Percentiles rank a stretch among this genome's conserved stretches.
Evolutionary conservation across 64 coral and sea anemone genomes (phyloP).

Genomic region (Pocillopora damicornis): DNA sequence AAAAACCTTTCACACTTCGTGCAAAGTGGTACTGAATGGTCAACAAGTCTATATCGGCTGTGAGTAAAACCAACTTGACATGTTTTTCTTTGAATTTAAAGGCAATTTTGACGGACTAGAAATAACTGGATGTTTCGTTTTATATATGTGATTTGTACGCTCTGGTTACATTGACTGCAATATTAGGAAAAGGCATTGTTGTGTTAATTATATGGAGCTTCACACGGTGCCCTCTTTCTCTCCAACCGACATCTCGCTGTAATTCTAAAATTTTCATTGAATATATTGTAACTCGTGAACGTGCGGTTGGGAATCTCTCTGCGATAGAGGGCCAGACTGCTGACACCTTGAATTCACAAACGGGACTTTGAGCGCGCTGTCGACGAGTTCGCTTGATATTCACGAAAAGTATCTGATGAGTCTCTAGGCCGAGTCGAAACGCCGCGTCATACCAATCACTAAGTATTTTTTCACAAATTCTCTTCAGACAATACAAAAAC

Average conservation of each 20-base stretch:
- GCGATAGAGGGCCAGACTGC: no score
- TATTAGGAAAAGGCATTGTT: neutral
- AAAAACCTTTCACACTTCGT: no score
- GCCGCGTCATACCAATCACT: constrained; percentile 21
- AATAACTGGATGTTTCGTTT: constrained; percentile 1
- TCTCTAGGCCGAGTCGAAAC: constrained; percentile 14
- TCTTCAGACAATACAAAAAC: constrained; percentile 35
- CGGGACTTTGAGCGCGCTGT: no score
- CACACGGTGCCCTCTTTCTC: neutral
- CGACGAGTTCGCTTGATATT: no score
- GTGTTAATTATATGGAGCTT: neutral
- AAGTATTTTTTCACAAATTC: constrained; percentile 36
- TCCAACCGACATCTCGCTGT: constrained; percentile 13
- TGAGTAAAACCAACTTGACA: neutral
- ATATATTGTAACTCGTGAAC: neutral
- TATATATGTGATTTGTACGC: constrained; percentile 7
- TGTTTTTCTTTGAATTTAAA: neutral
- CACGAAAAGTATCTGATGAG: constrained; percentile 19
- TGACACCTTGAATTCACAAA: no score
- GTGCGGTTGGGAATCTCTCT: no score
- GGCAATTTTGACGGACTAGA: neutral
- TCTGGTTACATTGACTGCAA: neutral
- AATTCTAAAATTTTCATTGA: constrained; percentile 6
- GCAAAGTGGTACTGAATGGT: no score
- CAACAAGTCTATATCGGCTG: no score